Evolutionary conservation across 2,113 vertebrate genomes (phyloP).

Genomic region (Ascaphus truei): DNA sequence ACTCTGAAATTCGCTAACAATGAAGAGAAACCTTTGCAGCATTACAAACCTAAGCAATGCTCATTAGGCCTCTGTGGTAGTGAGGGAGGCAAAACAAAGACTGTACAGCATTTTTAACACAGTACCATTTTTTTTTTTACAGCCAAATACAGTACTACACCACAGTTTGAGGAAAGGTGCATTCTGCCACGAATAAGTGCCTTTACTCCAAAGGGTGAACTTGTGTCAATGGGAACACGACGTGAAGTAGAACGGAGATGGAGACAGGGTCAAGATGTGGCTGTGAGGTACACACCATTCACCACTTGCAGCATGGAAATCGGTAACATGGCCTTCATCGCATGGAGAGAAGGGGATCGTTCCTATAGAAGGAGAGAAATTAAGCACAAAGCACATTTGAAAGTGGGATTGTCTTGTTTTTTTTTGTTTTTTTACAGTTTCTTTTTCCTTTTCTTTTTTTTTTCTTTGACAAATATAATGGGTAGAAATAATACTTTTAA

Average conservation of each 20-base stretch:
- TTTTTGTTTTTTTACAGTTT: too few species aligned
- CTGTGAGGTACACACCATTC: slow-evolving; percentile 1
- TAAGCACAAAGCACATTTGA: background rate
- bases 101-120: slow-evolving; percentile 19
- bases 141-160: slow-evolving; percentile 16
- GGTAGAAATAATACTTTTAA: too few species aligned
- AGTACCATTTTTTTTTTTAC: background rate
- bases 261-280: background rate
- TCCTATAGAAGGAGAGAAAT: background rate
- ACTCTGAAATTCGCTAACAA: background rate
- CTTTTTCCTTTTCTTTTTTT: too few species aligned
- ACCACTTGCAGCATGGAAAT: slow-evolving; percentile 12
- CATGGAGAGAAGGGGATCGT: background rate
- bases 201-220: background rate
- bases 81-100: slow-evolving; percentile 16
- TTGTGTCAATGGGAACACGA: slow-evolving; percentile 26
- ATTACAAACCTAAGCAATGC: background rate
- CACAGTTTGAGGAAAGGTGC: slow-evolving; percentile 6
- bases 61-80: background rate
- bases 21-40: background rate
- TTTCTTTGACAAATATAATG: too few species aligned
- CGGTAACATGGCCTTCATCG: background rate
- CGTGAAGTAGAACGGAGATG: background rate
- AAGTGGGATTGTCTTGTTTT: too few species aligned
- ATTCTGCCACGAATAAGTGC: background rate